These are phyloP conservation scores for Periparus ater DNA, from an alignment of 2,797 vertebrate genomes.

Conservation along the genomic window DNA sequence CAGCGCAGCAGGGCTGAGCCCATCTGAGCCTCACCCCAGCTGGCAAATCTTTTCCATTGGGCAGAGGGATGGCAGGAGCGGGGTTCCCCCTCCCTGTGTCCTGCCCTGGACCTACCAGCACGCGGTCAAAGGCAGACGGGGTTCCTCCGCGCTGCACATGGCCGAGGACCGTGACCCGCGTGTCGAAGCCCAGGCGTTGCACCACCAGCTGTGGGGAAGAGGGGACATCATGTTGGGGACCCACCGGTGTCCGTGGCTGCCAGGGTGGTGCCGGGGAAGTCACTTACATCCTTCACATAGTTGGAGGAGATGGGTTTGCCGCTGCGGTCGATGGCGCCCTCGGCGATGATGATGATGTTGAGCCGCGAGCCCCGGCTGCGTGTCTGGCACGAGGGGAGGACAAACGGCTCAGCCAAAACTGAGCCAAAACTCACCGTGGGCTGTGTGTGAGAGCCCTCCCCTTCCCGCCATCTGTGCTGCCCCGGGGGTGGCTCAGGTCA, in stretches of 20 bases:
- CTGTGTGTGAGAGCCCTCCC: accelerated
- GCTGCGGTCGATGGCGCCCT: constrained; percentile 86
- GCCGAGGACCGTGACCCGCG: constrained; percentile 92
- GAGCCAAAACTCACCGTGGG: accelerated
- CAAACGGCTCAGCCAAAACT: background rate
- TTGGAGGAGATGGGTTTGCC: constrained; percentile 87
- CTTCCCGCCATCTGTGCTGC: accelerated
- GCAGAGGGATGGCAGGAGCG: background rate
- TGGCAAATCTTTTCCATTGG: background rate
- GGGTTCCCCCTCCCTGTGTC: background rate
- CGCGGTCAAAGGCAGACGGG: constrained; percentile 87
- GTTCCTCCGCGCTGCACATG: constrained; percentile 95
- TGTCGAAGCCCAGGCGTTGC: constrained; percentile 89
- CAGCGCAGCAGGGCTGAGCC: accelerated
- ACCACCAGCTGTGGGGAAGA: constrained; percentile 83
- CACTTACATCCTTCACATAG: constrained; percentile 90
- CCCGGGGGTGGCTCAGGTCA: background rate
- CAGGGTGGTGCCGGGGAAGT: accelerated
- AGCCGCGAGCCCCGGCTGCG: constrained; percentile 90
- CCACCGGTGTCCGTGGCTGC: accelerated
- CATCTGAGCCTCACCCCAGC: background rate
- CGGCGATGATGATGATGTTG: constrained; percentile 94
- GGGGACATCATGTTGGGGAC: accelerated
- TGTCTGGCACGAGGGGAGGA: constrained; percentile 74
- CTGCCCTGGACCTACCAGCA: constrained; percentile 66